Evolutionary conservation across 2,113 vertebrate species (phyloP).

Genomic region (Bujurquina vittata): DNA sequence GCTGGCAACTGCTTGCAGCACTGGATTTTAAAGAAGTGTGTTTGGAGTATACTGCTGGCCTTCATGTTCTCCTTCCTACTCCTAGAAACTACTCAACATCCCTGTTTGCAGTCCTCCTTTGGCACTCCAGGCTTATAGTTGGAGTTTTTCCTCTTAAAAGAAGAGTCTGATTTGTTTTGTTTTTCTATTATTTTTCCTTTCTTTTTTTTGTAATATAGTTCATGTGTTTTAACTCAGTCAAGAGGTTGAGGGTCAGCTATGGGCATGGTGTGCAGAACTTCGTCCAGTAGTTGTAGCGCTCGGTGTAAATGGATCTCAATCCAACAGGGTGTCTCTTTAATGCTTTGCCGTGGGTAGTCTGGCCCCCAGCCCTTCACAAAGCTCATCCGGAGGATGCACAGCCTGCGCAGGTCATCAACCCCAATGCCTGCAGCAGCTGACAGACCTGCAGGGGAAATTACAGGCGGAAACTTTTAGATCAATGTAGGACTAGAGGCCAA

Average conservation of each 20-base stretch:
- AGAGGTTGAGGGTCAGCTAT: conserved; percentile 97
- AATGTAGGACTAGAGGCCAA: background rate
- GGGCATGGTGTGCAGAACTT: conserved; percentile 98
- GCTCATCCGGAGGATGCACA: conserved; percentile 97
- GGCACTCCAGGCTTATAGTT: conserved; percentile 34
- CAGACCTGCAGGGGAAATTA: conserved; percentile 80
- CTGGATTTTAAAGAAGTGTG: conserved; percentile 1
- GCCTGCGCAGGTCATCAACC: conserved; percentile 92
- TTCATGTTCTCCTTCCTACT: conserved; percentile 31
- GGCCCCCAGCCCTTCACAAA: conserved; percentile 99
- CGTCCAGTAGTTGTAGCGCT: conserved; percentile 95
- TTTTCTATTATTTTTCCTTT: background rate
- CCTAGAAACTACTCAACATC: conserved; percentile 32
- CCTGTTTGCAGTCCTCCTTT: conserved; percentile 43
- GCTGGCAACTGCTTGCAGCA: background rate
- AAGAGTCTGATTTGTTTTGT: conserved; percentile 26
- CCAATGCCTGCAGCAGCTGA: conserved; percentile 96
- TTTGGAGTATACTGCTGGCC: conserved; percentile 32
- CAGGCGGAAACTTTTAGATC: conserved; percentile 18
- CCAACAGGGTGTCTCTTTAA: conserved; percentile 98
- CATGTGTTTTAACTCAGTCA: conserved; percentile 81
- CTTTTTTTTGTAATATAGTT: conserved; percentile 13
- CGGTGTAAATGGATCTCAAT: conserved; percentile 97
- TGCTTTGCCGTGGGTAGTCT: conserved; percentile 96
- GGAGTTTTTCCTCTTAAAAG: conserved; percentile 44